phyloP scores from a whole-genome alignment of 2,888 invertebrate species.

The Apamea sordens region DNA sequence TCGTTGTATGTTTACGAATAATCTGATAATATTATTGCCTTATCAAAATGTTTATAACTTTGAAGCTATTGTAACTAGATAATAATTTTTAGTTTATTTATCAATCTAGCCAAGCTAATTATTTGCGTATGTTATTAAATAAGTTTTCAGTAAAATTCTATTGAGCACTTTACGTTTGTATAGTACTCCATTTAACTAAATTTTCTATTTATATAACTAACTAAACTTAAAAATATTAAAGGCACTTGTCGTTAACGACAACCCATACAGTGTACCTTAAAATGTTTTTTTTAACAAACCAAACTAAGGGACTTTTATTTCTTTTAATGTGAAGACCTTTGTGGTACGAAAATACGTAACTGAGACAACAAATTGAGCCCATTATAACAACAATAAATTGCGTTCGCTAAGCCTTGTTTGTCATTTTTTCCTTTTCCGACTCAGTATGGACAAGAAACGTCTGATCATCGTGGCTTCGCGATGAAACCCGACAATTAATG shows the following conservation, averaged over 20 bases:
- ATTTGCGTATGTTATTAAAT: slow-evolving; percentile 12
- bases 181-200: neutral
- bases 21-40: neutral
- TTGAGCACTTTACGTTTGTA: neutral
- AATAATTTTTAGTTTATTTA: neutral
- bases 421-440: slow-evolving; percentile 15
- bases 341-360: slow-evolving; percentile 12
- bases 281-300: slow-evolving; percentile 2
- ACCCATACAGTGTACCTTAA: neutral
- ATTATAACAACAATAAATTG: slow-evolving; percentile 40
- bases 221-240: neutral
- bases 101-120: neutral
- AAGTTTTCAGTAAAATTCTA: neutral
- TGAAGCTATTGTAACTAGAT: neutral
- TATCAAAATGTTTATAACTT: neutral
- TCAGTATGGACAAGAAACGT: slow-evolving; percentile 7
- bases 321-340: slow-evolving; percentile 13
- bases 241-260: neutral
- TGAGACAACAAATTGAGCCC: slow-evolving; percentile 28
- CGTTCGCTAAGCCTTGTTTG: slow-evolving; percentile 35
- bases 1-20: neutral
- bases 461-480: neutral
- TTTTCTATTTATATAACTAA: neutral
- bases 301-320: slow-evolving; percentile 12
- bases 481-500: neutral